Conservation (phyloP, 2,888 invertebrate species). For the Acrocyrtus sp. region DNA sequence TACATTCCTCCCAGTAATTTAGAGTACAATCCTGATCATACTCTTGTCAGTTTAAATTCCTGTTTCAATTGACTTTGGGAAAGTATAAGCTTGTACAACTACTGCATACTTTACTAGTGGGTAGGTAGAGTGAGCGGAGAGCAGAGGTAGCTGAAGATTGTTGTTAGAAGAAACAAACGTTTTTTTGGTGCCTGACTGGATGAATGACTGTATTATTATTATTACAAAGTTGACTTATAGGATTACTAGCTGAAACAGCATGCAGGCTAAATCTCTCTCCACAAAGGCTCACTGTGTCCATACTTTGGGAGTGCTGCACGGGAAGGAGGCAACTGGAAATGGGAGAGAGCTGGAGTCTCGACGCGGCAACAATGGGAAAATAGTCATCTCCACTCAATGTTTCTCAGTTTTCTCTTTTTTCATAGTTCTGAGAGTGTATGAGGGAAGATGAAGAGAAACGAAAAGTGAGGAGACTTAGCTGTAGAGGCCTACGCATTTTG, state of each 20-base stretch:
- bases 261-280: constrained; percentile 31
- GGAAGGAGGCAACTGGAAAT: neutral
- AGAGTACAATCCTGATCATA: too few species aligned
- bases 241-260: constrained; percentile 44
- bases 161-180: constrained; percentile 46
- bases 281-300: neutral
- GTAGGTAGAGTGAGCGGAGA: too few species aligned
- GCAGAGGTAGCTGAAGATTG: too few species aligned
- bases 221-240: constrained; percentile 47
- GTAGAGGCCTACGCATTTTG: neutral
- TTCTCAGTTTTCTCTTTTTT: constrained; percentile 25
- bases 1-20: too few species aligned
- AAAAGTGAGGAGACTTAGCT: constrained; percentile 1
- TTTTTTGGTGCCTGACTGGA: constrained; percentile 45
- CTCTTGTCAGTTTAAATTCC: too few species aligned
- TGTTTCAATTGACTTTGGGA: too few species aligned
- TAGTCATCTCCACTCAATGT: constrained; percentile 36
- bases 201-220: constrained; percentile 46
- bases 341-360: constrained; percentile 27
- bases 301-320: neutral
- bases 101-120: too few species aligned
- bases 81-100: too few species aligned
- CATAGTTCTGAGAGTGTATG: constrained; percentile 3
- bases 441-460: neutral
- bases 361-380: constrained; percentile 40